A percentile compares a stretch with the other conserved stretches of the same genome.
Conservation (phyloP, 2,888 invertebrate genomes). For the Dicranocentrus wangi region DNA sequence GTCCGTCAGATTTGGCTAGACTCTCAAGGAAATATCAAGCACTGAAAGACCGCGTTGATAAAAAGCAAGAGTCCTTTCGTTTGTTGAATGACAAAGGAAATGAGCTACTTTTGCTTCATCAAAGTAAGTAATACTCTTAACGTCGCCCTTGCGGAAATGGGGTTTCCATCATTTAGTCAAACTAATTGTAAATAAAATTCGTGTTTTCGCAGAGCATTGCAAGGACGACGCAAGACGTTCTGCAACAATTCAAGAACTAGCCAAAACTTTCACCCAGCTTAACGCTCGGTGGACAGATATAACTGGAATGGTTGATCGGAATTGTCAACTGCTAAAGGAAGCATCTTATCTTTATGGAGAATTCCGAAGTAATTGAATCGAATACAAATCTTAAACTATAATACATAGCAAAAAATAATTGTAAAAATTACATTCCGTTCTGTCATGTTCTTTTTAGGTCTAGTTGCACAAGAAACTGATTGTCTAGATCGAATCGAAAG, state of each 20-base stretch:
- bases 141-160: too few species aligned
- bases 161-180: too few species aligned
- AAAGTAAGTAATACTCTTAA: conserved; percentile 57
- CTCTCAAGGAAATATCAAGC: conserved; percentile 83
- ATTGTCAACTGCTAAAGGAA: conserved; percentile 80
- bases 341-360: conserved; percentile 86
- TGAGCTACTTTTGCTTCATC: conserved; percentile 72
- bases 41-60: conserved; percentile 84
- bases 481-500: conserved; percentile 88
- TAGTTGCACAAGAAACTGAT: conserved; percentile 85
- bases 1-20: conserved; percentile 82
- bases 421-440: too few species aligned
- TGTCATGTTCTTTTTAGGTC: conserved; percentile 77
- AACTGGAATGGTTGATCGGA: conserved; percentile 82
- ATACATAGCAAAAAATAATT: too few species aligned
- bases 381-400: background rate
- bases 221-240: conserved; percentile 66
- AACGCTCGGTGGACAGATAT: conserved; percentile 84
- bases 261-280: conserved; percentile 81
- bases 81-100: conserved; percentile 81
- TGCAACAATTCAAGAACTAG: conserved; percentile 78
- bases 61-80: conserved; percentile 81
- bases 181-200: background rate
- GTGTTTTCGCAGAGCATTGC: conserved; percentile 51
- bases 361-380: conserved; percentile 77